Base-by-base conservation (phyloP, 1,140 invertebrate genomes). In the Laupala kohalensis region DNA sequence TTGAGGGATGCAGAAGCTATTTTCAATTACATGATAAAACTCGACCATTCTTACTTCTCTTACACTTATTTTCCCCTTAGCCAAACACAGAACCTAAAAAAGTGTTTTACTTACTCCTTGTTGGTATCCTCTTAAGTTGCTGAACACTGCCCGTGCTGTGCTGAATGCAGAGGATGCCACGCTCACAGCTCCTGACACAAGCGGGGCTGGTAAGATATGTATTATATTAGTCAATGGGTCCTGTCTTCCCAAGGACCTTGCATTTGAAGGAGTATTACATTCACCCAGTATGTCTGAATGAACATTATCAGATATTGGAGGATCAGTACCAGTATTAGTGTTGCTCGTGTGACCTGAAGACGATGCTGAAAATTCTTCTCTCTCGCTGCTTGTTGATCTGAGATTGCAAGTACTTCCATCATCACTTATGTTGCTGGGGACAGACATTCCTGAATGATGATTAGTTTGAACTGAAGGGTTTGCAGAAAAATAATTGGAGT, bases 131-230 rank as follows among this genome's bases (percentile, higher is more conserved):
- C n/a, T n/a, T 27, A 73, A 71, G 27, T 69, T 79, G 68, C 78
- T 79, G 5, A 80, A 74, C 15, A 81, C 78, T n/a, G 76, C 76
- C 37, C 78, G 72, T 27, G 79, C 79, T 9, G 78, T 81, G 30
- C 75, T 78, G 23, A 79, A 77, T 15, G 80, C 80, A 13, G 77
- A 76, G 5, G 79, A 78, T 30, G 81, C 81, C n/a, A 80, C 78
- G 67, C 77, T 77, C 4, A 80, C 78, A 0, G 80, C 81, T 6
- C 79, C 80, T 70, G 75, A 74, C 9, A 82, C 77, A 26, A 82
- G 74, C 69, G 75, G 77, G 30, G 80, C 80, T 13, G 77, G 79
- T 13, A 76, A 72, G 67, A 74, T 75, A 63, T 70, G 69, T 25
- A 70, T 30, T 13, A 30, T 37, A 26, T 19, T 53, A 23, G 13